Base-by-base conservation (phyloP, 2,888 invertebrate genomes). In the Ichneumoninae sp. region DNA sequence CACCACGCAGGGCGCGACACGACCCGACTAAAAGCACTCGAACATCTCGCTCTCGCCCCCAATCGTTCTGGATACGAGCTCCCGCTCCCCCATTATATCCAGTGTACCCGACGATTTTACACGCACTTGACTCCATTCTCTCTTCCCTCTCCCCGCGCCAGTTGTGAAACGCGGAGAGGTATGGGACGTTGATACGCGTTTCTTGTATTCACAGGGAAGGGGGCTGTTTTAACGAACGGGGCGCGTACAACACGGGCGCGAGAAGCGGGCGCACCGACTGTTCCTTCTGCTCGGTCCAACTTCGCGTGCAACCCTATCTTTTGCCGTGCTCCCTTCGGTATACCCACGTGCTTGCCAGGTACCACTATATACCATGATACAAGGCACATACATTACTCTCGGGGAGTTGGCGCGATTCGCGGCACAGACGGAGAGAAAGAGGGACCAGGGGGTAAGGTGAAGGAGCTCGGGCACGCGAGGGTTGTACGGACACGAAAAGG, bases 91-190 rank as follows among this genome's bases (percentile, higher is more conserved):
- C 91, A 92, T 92, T 92, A 91, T 91, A 90, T 88, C 88, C 89
- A 75, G 89, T 90, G 91, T 83, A 90, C 91, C 90, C 91, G 86
- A 89, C 94, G 94, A 95, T 95, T 95, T 94, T 94, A 95, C 95
- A 95, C 94, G 94, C 95, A 95, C 95, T 95, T 95, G 95, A 94
- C 94, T 95, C 94, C 93, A 92, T 93, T 93, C 93, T 91, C 90
- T 88, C 79, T 60, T 40, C 68, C 47, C 72, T 47, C 74, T 22
- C 52, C 2, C 33, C 36, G 22, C 30, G 26, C 26, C 50, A 36
- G 52, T 82, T 44, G 52, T 70, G 65, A 62, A 77, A 57, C 50
- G 47, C 74, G 65, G n/a, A 47, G 44, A 26, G 68, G 30, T 60
- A 40, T 47, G 77, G 50, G 62, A 16, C 70, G 77, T 52, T 44